These are phyloP conservation scores for Taxidea taxus DNA, from an alignment of 2,113 vertebrate species.

Conservation along the genomic window DNA sequence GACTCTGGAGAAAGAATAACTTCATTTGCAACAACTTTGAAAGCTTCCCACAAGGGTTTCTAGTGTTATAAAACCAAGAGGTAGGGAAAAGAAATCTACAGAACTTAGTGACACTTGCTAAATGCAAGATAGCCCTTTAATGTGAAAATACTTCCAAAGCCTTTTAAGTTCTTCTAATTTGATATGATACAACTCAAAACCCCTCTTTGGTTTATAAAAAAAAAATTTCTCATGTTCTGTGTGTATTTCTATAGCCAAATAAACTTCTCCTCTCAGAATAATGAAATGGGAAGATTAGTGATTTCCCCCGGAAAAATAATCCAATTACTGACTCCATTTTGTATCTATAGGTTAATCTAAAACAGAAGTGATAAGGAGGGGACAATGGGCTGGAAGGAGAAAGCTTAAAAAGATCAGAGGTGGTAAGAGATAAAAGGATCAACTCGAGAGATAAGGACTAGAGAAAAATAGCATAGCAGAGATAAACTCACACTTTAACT, in stretches of 20 bases:
- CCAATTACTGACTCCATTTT: background rate
- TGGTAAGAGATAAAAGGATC: background rate
- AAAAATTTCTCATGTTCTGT: background rate
- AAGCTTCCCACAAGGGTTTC: background rate
- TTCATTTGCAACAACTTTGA: constrained; percentile 54
- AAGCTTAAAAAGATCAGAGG: background rate
- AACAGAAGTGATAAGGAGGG: background rate
- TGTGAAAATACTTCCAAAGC: background rate
- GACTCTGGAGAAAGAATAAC: constrained; percentile 61
- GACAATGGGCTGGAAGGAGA: background rate
- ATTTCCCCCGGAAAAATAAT: background rate
- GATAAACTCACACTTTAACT: background rate
- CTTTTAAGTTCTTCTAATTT: background rate
- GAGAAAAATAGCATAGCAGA: background rate
- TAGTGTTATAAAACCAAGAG: constrained; percentile 29
- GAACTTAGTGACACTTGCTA: background rate
- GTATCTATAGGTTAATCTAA: background rate
- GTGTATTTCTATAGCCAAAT: background rate
- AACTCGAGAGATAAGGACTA: background rate
- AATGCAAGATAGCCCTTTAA: background rate
- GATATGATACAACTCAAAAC: background rate
- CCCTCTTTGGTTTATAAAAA: background rate
- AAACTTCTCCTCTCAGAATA: background rate
- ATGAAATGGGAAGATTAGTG: background rate
- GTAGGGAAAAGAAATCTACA: background rate